A percentile compares a stretch with the other conserved stretches of the same genome.
Conservation (phyloP, 2,888 invertebrate species). For the Monoplex corrugatus region DNA sequence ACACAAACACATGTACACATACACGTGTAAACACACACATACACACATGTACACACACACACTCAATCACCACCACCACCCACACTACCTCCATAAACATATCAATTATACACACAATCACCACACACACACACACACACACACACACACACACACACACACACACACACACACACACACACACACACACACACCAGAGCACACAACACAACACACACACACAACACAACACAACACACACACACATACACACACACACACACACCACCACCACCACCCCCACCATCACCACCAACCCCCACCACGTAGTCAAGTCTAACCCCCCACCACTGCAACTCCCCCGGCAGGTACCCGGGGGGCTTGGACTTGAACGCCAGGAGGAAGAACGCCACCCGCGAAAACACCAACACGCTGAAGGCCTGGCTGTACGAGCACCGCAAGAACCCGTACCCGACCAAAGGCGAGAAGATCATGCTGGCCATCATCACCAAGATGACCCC, state of each 20-base stretch:
- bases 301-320: constrained; percentile 6
- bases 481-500: constrained; percentile 96
- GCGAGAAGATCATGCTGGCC: constrained; percentile 97
- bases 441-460: constrained; percentile 97
- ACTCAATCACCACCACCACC: too few relatives aligned
- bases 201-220: too few relatives aligned
- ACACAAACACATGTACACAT: too few relatives aligned
- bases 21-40: too few relatives aligned
- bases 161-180: too few relatives aligned
- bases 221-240: too few relatives aligned
- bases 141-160: too few relatives aligned
- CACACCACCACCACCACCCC: not conserved
- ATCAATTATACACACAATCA: not conserved
- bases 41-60: too few relatives aligned
- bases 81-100: not conserved
- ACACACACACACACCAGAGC: too few relatives aligned
- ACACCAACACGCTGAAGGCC: constrained; percentile 97
- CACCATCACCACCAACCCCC: not conserved
- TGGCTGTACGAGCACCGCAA: constrained; percentile 98
- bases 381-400: constrained; percentile 98
- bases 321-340: constrained; percentile 12
- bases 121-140: not conserved
- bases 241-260: not conserved
- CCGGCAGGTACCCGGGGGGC: constrained; percentile 56
- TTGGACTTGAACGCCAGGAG: constrained; percentile 94